A percentile compares a stretch with the other conserved stretches of the same genome.
Conservation (phyloP, 2,888 invertebrate genomes). For the Calephelis perditalis region DNA sequence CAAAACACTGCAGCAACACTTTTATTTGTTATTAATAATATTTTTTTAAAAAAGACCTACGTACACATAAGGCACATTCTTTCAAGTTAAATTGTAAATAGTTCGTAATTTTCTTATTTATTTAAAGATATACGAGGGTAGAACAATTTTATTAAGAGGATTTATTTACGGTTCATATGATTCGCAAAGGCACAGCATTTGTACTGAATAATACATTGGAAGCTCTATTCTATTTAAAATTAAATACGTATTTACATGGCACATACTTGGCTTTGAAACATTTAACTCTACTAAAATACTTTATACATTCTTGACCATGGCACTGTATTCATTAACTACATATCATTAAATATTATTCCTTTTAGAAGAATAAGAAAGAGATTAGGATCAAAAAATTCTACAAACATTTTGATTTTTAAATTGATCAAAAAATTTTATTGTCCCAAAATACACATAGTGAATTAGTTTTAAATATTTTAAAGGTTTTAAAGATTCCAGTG, state of each 20-base stretch:
- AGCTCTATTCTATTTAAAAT: slow-evolving; percentile 35
- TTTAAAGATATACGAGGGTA: not conserved
- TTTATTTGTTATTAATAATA: too few species aligned
- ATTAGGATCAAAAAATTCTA: too few species aligned
- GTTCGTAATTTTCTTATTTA: too few species aligned
- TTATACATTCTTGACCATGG: slow-evolving; percentile 47
- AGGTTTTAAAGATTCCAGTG: too few species aligned
- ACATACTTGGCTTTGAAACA: slow-evolving; percentile 54
- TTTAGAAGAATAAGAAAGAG: not conserved
- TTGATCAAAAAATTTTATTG: too few species aligned
- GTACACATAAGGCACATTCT: too few species aligned
- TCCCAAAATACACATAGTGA: too few species aligned
- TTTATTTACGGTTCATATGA: slow-evolving; percentile 23
- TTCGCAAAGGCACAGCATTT: slow-evolving; percentile 47
- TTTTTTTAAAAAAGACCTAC: too few species aligned
- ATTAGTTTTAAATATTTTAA: too few species aligned
- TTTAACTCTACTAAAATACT: slow-evolving; percentile 32
- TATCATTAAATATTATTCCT: not conserved
- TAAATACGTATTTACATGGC: slow-evolving; percentile 64
- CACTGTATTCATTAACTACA: slow-evolving; percentile 40
- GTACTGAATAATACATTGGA: slow-evolving; percentile 44
- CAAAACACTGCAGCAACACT: too few species aligned
- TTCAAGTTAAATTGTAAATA: too few species aligned
- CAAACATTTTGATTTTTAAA: too few species aligned
- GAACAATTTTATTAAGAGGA: slow-evolving; percentile 1